Percentiles rank a stretch among this genome's conserved stretches.
These are phyloP conservation scores for Lepus americanus DNA, from an alignment of 2,113 vertebrate species.

Conservation along the genomic window DNA sequence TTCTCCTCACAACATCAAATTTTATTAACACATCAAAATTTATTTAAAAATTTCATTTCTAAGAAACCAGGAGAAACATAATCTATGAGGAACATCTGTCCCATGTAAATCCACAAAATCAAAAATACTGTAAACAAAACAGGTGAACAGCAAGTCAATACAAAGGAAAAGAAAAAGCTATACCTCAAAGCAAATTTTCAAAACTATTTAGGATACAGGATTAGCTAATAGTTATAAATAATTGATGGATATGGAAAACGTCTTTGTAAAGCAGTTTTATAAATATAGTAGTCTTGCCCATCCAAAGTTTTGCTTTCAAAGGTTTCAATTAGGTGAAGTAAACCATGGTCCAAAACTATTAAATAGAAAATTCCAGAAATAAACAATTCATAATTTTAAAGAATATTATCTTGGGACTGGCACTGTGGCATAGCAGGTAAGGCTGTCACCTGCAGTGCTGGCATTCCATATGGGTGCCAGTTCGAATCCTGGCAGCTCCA, in stretches of 20 bases:
- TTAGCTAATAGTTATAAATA: conserved; percentile 11
- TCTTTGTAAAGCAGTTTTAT: conserved; percentile 16
- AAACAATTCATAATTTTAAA: neutral
- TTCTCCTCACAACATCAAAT: conserved; percentile 1
- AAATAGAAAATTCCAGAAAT: neutral
- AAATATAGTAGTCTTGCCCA: neutral
- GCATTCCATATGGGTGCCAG: too few relatives aligned
- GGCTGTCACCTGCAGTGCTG: too few relatives aligned
- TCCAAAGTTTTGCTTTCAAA: neutral
- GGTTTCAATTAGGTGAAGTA: neutral
- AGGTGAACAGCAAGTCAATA: neutral
- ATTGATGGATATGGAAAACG: neutral
- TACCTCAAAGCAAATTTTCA: conserved; percentile 10
- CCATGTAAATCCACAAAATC: conserved; percentile 14
- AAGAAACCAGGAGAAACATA: conserved; percentile 18
- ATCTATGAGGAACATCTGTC: neutral
- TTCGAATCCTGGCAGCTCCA: too few relatives aligned
- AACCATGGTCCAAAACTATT: neutral
- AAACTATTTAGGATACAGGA: conserved; percentile 6
- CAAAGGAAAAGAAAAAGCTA: neutral
- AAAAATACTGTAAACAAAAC: conserved; percentile 31
- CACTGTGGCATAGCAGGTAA: too few relatives aligned
- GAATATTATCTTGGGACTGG: too few relatives aligned
- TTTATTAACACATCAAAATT: conserved; percentile 1
- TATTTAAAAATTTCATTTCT: conserved; percentile 26